Percentiles rank a stretch among this genome's conserved stretches.
Conservation (phyloP, 2,113 vertebrate genomes). For the Gopherus flavomarginatus region DNA sequence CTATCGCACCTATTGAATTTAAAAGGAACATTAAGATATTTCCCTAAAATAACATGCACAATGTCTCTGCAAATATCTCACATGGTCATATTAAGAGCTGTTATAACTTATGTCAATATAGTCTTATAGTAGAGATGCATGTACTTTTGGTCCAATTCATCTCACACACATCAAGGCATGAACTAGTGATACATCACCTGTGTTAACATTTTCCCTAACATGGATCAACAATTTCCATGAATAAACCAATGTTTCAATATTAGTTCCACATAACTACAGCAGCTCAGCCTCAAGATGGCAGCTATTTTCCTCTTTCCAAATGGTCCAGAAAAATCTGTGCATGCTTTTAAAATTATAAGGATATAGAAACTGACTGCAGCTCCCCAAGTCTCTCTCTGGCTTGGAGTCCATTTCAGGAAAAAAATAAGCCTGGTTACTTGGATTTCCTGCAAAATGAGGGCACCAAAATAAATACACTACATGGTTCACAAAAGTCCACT, state of each 20-base stretch:
- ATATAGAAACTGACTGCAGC: background rate
- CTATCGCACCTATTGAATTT: background rate
- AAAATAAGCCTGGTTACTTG: background rate
- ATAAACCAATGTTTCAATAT: accelerated
- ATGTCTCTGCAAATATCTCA: background rate
- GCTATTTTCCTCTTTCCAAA: background rate
- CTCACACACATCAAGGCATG: background rate
- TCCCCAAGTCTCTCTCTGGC: background rate
- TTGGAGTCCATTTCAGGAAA: background rate
- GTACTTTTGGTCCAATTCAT: background rate
- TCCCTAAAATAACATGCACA: background rate
- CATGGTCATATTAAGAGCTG: background rate
- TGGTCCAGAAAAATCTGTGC: background rate
- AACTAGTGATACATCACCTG: background rate
- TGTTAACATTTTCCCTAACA: background rate
- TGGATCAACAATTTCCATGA: background rate
- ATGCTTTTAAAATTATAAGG: background rate
- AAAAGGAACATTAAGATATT: background rate
- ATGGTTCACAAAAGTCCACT: background rate
- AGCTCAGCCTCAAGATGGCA: background rate
- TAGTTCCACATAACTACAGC: background rate
- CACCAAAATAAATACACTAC: background rate
- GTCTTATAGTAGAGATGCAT: background rate
- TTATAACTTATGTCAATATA: background rate
- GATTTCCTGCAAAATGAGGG: conserved; percentile 26